A percentile compares a stretch with the other conserved stretches of the same genome.
Conservation (phyloP, 2,113 vertebrate genomes). For the Phocoena phocoena region DNA sequence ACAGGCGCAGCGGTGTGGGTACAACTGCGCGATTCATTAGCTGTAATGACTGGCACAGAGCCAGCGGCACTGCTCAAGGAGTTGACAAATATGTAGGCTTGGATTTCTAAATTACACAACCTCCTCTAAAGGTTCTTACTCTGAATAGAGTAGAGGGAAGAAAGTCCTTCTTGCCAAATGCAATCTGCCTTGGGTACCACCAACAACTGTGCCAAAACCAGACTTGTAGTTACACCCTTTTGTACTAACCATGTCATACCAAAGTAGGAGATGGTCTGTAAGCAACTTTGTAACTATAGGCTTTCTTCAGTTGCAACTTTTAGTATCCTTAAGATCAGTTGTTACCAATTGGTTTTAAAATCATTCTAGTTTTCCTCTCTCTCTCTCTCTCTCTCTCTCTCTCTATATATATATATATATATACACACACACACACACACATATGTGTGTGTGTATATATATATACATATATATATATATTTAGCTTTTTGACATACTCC, state of each 20-base stretch:
- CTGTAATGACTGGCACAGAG: neutral
- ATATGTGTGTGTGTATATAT: too few species aligned
- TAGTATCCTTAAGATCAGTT: neutral
- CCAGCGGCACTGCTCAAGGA: neutral
- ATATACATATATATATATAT: neutral
- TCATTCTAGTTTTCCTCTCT: neutral
- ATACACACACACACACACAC: too few species aligned
- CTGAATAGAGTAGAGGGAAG: neutral
- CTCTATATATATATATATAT: too few species aligned
- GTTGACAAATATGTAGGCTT: neutral
- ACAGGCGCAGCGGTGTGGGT: neutral
- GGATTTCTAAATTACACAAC: neutral
- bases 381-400: too few species aligned
- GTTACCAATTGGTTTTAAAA: neutral
- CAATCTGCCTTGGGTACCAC: neutral
- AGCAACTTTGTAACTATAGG: neutral
- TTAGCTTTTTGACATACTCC: neutral
- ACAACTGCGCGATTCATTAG: neutral
- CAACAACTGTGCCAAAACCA: neutral
- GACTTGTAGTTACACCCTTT: neutral
- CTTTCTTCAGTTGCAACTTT: neutral
- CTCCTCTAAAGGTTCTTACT: neutral
- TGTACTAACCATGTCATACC: neutral
- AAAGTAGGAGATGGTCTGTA: neutral
- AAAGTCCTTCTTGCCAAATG: neutral